Percentiles rank a stretch among this genome's conserved stretches.
Conservation (phyloP, 2,113 vertebrate genomes). For the Mormyrus iriodes region DNA sequence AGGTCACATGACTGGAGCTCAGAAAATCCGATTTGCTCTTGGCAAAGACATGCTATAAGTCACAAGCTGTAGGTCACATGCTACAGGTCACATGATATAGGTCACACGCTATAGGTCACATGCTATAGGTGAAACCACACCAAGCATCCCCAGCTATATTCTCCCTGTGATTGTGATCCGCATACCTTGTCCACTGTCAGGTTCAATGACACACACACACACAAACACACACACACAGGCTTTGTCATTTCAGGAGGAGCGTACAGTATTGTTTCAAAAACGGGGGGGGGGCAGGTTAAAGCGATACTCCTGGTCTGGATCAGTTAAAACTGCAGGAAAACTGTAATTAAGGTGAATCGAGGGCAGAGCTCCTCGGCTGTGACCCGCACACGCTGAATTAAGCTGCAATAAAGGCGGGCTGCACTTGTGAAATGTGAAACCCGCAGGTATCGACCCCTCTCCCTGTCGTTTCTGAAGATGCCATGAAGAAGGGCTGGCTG, state of each 20-base stretch:
- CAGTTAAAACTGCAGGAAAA: conserved; percentile 5
- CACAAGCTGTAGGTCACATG: background rate
- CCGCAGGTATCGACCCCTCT: conserved; percentile 25
- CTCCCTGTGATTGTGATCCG: background rate
- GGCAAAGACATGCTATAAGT: background rate
- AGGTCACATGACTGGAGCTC: background rate
- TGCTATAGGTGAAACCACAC: too few species aligned
- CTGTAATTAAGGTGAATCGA: background rate
- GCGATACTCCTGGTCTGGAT: background rate
- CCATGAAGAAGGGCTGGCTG: conserved; percentile 80
- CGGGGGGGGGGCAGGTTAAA: background rate
- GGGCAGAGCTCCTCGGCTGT: background rate
- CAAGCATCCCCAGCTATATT: background rate
- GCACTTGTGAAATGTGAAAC: background rate
- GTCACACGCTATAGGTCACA: background rate
- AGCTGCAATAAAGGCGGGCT: background rate
- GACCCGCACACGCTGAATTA: background rate
- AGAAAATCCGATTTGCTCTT: background rate
- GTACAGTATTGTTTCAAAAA: background rate
- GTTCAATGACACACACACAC: background rate
- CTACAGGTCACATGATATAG: background rate
- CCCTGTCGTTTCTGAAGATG: conserved; percentile 59
- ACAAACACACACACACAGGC: background rate
- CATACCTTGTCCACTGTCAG: background rate
- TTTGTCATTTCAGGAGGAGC: background rate